Base-by-base conservation (phyloP, 1,140 invertebrate genomes). In the Drosophila varians region DNA sequence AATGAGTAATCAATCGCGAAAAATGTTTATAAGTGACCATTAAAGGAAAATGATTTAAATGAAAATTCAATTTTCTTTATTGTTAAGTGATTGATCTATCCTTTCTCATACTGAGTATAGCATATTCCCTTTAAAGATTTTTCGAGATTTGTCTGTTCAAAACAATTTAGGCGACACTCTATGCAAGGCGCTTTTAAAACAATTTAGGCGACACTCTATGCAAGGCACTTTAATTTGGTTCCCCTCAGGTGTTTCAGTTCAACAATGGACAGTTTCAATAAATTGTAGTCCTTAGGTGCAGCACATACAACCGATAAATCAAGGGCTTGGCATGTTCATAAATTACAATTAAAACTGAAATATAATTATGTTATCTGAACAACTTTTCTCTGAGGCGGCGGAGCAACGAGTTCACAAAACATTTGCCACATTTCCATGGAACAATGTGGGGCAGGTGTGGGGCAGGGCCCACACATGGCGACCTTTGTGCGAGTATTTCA, bases 311-410 rank as follows among this genome's bases (percentile, higher is more conserved):
- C 31, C 43, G 65, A 82, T 83, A 84, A 83, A 83, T 83, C 79
- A 83, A 61, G 26, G 43, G 36, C 52, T 51, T 64, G 56, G 79
- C 54, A 49, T 45, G 48, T 51, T 45, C 82, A 83, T 83, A 83
- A 83, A 83, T 83, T 83, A 83, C 78, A 83, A 83, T 83, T 83
- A 83, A 84, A 79, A 65, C 80, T 66, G 69, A 62, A 77, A 70
- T 56, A 61, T 83, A 79, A 83, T 79, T 84, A 84, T 66, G 60
- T 58, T 84, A 74, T 74, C 62, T 78, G 14, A 31, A 45, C 36
- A 72, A 52, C 56, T 57, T 56, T 74, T 42, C 49, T 55, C 52
- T 53, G 69, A 23, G 69, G 51, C 47, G 48, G 42, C 52, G 52
- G 65, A 73, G 46, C 18, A 49, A 69, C 40, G 28, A 75, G 49